phyloP scores from a whole-genome alignment of 2,113 vertebrate genomes.

The Empidonax alnorum region DNA sequence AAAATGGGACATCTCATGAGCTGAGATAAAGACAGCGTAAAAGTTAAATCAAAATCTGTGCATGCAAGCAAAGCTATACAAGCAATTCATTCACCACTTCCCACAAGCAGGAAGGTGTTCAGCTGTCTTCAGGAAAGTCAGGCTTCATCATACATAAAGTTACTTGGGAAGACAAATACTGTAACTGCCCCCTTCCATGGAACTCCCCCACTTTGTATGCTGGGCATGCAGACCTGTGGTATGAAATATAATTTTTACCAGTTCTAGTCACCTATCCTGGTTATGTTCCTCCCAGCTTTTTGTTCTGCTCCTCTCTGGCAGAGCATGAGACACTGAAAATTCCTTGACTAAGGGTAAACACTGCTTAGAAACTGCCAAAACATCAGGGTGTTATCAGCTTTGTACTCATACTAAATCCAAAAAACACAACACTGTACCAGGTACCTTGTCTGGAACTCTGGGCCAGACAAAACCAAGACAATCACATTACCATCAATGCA shows the following conservation, averaged over 20 bases:
- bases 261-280: not conserved
- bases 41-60: not conserved
- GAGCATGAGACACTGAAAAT: not conserved
- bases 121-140: not conserved
- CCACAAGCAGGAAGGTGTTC: not conserved
- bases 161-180: not conserved
- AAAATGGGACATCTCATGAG: accelerated
- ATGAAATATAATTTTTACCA: accelerated
- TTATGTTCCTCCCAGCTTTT: not conserved
- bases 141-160: not conserved
- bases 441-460: not conserved
- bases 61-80: not conserved
- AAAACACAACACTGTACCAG: not conserved
- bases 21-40: not conserved
- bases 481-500: not conserved
- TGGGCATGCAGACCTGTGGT: not conserved
- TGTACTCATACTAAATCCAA: not conserved
- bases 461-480: not conserved
- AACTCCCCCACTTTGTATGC: no score
- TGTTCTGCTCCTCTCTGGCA: not conserved
- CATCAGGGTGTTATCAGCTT: not conserved
- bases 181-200: not conserved
- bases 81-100: not conserved
- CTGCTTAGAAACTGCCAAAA: not conserved
- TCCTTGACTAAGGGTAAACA: not conserved